These are phyloP conservation scores for Rotaria sp. DNA, from an alignment of 2,888 invertebrate species.

Conservation along the genomic window DNA sequence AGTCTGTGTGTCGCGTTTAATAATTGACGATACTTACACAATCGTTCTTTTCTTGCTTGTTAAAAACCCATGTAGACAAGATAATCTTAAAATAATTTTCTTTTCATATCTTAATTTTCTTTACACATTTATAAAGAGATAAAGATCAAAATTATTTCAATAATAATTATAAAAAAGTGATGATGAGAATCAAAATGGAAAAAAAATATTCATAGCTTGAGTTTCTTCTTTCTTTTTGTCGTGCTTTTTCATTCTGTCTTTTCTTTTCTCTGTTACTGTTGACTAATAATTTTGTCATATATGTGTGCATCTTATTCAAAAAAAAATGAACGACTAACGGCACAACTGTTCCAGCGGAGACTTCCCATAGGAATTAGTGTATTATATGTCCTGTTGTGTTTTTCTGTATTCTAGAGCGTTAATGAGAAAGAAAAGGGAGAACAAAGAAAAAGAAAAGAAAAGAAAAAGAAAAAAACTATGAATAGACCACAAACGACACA, in stretches of 20 bases:
- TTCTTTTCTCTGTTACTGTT: not conserved
- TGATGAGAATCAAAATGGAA: not conserved
- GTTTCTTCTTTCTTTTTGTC: not conserved
- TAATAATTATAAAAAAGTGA: not conserved
- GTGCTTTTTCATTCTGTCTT: not conserved
- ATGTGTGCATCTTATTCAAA: not conserved
- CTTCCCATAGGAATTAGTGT: not conserved
- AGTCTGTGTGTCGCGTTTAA: not conserved
- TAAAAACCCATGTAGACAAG: not conserved
- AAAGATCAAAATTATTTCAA: no score
- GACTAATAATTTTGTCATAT: not conserved
- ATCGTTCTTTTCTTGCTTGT: not conserved
- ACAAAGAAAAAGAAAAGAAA: not conserved
- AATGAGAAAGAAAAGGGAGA: not conserved
- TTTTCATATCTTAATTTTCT: not conserved
- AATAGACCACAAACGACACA: not conserved
- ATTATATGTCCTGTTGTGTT: constrained; percentile 1
- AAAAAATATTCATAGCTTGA: not conserved
- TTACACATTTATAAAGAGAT: not conserved
- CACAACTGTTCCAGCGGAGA: not conserved
- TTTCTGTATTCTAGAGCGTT: not conserved
- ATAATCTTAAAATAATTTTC: not conserved
- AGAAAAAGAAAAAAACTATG: not conserved
- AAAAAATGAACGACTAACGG: not conserved
- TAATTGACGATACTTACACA: not conserved